Evolutionary conservation across 2,113 vertebrate species (phyloP).

Genomic region (Myiagra hebetior): DNA sequence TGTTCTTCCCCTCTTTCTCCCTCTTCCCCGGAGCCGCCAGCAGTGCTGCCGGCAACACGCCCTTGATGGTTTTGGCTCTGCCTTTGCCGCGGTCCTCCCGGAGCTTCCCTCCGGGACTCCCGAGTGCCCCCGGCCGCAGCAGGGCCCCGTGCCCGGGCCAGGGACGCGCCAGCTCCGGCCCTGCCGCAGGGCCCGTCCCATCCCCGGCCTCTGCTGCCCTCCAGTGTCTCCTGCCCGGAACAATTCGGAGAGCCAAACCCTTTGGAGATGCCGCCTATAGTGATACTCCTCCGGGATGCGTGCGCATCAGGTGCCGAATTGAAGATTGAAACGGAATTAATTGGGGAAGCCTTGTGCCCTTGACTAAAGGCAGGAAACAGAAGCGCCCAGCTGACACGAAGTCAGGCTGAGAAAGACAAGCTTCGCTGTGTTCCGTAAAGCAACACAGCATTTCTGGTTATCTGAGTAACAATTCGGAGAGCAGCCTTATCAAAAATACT

Average conservation of each 20-base stretch:
- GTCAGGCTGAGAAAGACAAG: neutral
- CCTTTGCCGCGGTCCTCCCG: accelerated
- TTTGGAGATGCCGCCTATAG: accelerated
- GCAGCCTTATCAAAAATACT: neutral
- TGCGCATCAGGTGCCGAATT: neutral
- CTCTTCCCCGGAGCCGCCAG: neutral
- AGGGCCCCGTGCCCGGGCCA: neutral
- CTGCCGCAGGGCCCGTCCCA: accelerated
- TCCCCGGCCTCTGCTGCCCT: conserved; percentile 17
- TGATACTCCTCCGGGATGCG: accelerated
- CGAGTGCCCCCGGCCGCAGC: neutral
- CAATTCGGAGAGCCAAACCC: neutral
- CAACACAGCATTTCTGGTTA: accelerated
- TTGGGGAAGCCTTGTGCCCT: neutral
- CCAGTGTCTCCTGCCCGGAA: neutral
- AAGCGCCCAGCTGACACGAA: neutral
- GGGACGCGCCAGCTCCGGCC: accelerated
- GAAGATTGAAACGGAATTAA: too few species aligned
- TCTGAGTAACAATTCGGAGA: neutral
- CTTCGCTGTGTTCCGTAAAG: neutral
- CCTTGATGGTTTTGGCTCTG: neutral
- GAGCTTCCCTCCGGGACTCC: accelerated
- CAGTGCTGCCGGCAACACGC: neutral
- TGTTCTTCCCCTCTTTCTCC: neutral
- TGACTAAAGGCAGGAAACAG: neutral